Percentiles rank a stretch among this genome's conserved stretches.
phyloP scores from a whole-genome alignment of 2,888 invertebrate genomes.

The Eupithecia inturbata region DNA sequence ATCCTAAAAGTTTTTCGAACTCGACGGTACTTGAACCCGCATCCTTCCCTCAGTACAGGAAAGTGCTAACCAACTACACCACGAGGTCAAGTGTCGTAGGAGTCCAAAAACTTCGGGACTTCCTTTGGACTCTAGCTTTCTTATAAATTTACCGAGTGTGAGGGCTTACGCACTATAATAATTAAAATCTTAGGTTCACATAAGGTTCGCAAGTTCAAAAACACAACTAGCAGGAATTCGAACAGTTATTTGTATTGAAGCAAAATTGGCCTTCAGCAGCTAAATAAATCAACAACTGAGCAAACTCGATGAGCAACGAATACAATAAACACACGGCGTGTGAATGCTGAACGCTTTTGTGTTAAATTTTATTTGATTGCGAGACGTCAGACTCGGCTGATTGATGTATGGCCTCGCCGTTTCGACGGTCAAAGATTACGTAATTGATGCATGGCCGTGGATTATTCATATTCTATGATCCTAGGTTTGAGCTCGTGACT shows the following conservation, averaged over 20 bases:
- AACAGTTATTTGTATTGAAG: constrained; percentile 1
- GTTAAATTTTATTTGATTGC: constrained; percentile 84
- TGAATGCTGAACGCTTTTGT: constrained; percentile 62
- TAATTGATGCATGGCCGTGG: constrained; percentile 65
- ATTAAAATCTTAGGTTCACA: too few relatives aligned
- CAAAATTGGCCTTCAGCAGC: constrained; percentile 1
- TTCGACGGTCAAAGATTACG: constrained; percentile 67
- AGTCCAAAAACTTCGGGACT: too few relatives aligned
- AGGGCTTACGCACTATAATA: too few relatives aligned
- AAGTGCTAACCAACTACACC: too few relatives aligned
- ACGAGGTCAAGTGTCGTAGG: too few relatives aligned
- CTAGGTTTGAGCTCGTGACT: constrained; percentile 3
- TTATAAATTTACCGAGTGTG: too few relatives aligned
- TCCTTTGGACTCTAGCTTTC: too few relatives aligned
- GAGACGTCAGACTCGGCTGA: constrained; percentile 70
- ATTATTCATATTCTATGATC: constrained; percentile 51
- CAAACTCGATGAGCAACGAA: constrained; percentile 37
- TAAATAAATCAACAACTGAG: constrained; percentile 27
- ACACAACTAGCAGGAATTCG: background rate
- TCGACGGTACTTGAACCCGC: too few relatives aligned
- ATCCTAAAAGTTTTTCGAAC: too few relatives aligned
- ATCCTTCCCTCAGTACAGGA: too few relatives aligned
- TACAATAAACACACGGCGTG: constrained; percentile 52
- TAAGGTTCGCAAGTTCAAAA: background rate
- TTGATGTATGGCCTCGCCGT: constrained; percentile 73